Conservation (phyloP, 2,888 invertebrate genomes). For the Tenthredo amoena region DNA sequence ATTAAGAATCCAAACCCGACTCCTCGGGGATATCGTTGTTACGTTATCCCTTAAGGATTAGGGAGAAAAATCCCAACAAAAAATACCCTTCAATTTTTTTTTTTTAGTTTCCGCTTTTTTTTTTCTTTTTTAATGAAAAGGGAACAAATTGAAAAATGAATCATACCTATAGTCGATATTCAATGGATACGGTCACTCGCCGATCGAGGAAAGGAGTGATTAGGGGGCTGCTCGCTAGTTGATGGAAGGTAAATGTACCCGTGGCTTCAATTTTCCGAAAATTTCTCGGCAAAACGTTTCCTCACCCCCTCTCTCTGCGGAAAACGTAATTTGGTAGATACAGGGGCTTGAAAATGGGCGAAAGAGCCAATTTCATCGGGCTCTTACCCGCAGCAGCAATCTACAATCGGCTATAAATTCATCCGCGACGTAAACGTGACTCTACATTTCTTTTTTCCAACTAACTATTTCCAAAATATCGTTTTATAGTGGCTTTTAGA, state of each 20-base stretch:
- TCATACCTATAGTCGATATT: not conserved
- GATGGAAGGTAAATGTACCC: conserved; percentile 10
- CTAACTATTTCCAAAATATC: not conserved
- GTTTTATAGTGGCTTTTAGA: not conserved
- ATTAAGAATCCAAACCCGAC: not conserved
- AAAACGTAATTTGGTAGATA: conserved; percentile 43
- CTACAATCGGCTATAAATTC: conserved; percentile 40
- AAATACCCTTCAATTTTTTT: not conserved
- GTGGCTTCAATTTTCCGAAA: conserved; percentile 30
- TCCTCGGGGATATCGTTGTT: not conserved
- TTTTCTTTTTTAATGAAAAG: not conserved
- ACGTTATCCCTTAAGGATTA: not conserved
- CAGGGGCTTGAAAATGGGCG: conserved; percentile 32
- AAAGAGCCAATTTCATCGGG: conserved; percentile 47
- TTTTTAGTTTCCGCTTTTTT: not conserved
- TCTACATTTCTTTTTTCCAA: not conserved
- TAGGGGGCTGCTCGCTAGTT: not conserved
- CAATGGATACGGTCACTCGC: not conserved
- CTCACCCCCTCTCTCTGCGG: not conserved
- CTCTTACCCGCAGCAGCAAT: conserved; percentile 23
- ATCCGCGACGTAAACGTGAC: not conserved
- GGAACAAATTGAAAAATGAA: not conserved
- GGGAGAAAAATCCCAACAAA: not conserved
- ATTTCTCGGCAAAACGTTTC: not conserved
- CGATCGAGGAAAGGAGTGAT: not conserved